Conservation (phyloP, 2,888 invertebrate species). For the Machimus atricapillus region DNA sequence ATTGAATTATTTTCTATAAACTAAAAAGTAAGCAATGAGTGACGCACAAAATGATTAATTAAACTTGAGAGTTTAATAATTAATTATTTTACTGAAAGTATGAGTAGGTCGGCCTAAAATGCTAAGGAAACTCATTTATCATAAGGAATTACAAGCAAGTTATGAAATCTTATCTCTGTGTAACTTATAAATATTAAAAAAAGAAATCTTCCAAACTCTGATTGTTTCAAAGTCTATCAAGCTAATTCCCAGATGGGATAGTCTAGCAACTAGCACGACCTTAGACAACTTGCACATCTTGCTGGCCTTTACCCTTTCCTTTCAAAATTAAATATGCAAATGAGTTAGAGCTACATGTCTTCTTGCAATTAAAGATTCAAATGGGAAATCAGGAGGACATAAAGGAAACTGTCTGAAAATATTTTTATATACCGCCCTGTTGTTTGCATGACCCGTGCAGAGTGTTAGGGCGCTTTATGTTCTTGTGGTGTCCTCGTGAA, state of each 20-base stretch:
- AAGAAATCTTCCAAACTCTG: background rate
- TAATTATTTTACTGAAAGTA: too few relatives aligned
- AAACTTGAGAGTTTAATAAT: too few relatives aligned
- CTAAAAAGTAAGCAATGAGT: too few relatives aligned
- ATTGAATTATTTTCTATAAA: too few relatives aligned
- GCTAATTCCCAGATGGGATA: background rate
- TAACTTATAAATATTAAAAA: background rate
- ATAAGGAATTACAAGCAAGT: background rate
- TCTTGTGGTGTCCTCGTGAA: background rate
- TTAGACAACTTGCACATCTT: background rate
- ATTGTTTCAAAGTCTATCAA: background rate
- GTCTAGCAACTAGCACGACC: background rate
- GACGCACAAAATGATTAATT: too few relatives aligned
- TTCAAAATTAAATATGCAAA: slow-evolving; percentile 21
- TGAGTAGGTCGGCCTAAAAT: too few relatives aligned
- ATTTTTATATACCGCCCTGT: background rate
- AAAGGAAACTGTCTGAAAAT: background rate
- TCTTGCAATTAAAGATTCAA: background rate
- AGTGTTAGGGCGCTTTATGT: background rate
- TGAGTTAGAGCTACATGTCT: background rate
- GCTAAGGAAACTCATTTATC: background rate
- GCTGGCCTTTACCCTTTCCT: background rate
- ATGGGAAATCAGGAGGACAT: background rate
- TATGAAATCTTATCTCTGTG: background rate
- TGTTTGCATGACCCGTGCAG: background rate